These are phyloP conservation scores for Aphidoletes aphidimyza DNA, from an alignment of 2,888 invertebrate species.

Conservation along the genomic window DNA sequence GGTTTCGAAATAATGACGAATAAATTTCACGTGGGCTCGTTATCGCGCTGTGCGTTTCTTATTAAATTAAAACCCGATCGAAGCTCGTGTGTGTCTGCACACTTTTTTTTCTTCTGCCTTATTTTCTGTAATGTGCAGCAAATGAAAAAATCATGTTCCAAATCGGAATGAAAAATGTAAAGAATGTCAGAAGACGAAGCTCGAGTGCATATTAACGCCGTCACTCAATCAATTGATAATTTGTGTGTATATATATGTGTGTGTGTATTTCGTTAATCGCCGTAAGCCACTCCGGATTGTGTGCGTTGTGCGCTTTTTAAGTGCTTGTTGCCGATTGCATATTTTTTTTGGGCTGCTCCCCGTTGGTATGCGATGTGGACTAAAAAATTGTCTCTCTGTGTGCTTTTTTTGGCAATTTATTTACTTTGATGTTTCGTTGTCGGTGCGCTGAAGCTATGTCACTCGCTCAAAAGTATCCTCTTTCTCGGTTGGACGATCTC, in stretches of 20 bases:
- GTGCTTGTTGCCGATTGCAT: slow-evolving; percentile 50
- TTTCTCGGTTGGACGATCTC: neutral
- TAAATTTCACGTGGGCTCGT: slow-evolving; percentile 12
- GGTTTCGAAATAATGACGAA: slow-evolving; percentile 54
- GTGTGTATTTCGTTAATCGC: slow-evolving; percentile 29
- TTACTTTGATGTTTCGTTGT: slow-evolving; percentile 35
- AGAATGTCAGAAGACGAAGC: slow-evolving; percentile 20
- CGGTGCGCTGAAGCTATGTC: neutral
- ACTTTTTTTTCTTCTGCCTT: neutral
- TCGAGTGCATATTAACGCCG: slow-evolving; percentile 52
- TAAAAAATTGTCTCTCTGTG: neutral
- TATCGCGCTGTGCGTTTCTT: neutral
- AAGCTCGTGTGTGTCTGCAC: neutral
- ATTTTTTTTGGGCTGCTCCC: neutral
- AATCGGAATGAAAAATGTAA: neutral
- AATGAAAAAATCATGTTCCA: neutral
- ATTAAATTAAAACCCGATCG: slow-evolving; percentile 47
- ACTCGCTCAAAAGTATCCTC: neutral
- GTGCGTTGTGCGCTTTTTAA: neutral
- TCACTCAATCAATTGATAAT: slow-evolving; percentile 54
- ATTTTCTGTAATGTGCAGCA: neutral
- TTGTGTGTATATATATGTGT: no score
- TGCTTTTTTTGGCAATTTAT: slow-evolving; percentile 28
- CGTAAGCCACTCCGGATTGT: slow-evolving; percentile 43
- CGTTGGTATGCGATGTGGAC: slow-evolving; percentile 10